Conservation (phyloP, 2,113 vertebrate species). For the Oryzias celebensis region DNA sequence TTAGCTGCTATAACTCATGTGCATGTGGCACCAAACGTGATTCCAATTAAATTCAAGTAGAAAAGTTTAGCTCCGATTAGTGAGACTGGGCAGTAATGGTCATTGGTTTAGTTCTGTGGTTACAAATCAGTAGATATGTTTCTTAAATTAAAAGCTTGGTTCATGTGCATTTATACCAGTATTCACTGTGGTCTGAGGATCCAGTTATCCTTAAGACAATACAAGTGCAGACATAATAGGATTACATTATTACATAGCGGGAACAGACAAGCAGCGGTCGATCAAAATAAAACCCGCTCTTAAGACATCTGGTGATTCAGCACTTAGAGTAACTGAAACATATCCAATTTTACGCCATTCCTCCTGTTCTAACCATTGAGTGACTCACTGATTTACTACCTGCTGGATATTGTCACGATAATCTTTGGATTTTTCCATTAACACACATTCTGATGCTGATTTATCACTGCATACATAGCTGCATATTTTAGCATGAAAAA, state of each 20-base stretch:
- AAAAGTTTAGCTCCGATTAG: too few relatives aligned
- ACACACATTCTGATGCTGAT: constrained; percentile 31
- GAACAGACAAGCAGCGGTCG: constrained; percentile 9
- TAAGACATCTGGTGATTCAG: neutral
- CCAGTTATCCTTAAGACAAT: constrained; percentile 26
- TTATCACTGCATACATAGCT: constrained; percentile 13
- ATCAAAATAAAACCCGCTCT: constrained; percentile 5
- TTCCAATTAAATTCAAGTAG: too few relatives aligned
- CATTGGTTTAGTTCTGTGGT: too few relatives aligned
- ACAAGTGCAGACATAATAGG: constrained; percentile 37
- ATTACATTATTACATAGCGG: constrained; percentile 32
- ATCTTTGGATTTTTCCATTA: constrained; percentile 29
- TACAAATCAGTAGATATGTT: too few relatives aligned
- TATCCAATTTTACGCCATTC: constrained; percentile 1
- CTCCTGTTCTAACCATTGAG: constrained; percentile 2
- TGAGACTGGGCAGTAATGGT: too few relatives aligned
- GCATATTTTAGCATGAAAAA: too few relatives aligned
- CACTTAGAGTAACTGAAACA: neutral
- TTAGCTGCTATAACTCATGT: too few relatives aligned
- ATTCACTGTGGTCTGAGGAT: neutral
- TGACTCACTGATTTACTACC: constrained; percentile 14
- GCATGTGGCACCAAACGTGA: too few relatives aligned
- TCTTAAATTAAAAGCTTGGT: too few relatives aligned
- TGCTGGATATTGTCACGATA: constrained; percentile 15
- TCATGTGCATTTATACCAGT: neutral